A percentile compares a stretch with the other conserved stretches of the same genome.
These are phyloP conservation scores for Alca torda DNA, from an alignment of 2,797 vertebrate species.

Conservation along the genomic window DNA sequence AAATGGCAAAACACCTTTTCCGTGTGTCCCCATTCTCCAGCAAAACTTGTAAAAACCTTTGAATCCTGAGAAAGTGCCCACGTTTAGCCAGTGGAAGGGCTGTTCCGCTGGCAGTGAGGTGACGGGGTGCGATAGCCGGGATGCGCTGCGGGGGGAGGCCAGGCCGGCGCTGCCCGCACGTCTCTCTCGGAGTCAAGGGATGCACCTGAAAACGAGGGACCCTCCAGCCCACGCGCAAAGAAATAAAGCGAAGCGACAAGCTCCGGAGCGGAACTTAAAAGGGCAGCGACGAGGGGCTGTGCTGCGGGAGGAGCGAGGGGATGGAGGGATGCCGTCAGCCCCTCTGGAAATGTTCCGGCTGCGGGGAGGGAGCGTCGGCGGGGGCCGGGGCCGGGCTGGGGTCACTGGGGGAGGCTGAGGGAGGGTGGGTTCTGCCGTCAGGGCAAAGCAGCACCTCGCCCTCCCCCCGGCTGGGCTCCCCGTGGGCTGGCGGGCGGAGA, in stretches of 20 bases:
- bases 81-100: fast-evolving
- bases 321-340: background rate
- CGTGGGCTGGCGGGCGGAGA: fast-evolving
- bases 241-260: background rate
- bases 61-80: fast-evolving
- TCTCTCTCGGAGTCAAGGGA: background rate
- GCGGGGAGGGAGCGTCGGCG: background rate
- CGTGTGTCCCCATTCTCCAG: fast-evolving
- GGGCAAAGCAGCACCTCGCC: fast-evolving
- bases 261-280: background rate
- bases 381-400: background rate
- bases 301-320: background rate
- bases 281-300: background rate
- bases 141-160: background rate
- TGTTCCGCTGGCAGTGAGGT: fast-evolving
- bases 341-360: background rate
- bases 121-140: fast-evolving
- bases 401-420: fast-evolving
- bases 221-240: background rate
- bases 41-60: fast-evolving
- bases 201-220: background rate
- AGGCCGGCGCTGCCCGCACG: background rate
- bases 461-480: fast-evolving
- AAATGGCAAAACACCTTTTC: background rate
- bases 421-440: fast-evolving